A percentile compares a stretch with the other conserved stretches of the same genome.
These are phyloP conservation scores for Astyanax mexicanus DNA, from an alignment of 2,797 vertebrate species.

Conservation along the genomic window DNA sequence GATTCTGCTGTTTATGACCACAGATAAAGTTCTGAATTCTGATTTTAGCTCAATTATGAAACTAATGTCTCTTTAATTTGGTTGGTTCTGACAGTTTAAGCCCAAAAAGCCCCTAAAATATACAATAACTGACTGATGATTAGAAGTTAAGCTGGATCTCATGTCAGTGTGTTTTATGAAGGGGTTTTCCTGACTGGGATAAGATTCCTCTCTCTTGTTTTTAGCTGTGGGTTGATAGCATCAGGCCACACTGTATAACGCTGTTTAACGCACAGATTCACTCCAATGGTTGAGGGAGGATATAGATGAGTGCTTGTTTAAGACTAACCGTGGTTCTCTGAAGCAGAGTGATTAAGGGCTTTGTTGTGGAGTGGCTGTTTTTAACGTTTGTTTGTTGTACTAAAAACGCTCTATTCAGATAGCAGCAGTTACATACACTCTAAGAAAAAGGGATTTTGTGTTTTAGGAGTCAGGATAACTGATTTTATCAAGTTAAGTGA, in stretches of 20 bases:
- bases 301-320: conserved; percentile 27
- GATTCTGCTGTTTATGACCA: too few relatives aligned
- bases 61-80: too few relatives aligned
- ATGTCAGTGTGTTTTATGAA: background rate
- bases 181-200: too few relatives aligned
- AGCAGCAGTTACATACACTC: background rate
- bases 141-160: background rate
- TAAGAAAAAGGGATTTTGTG: too few relatives aligned
- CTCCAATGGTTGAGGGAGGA: background rate
- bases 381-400: background rate
- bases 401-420: too few relatives aligned
- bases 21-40: too few relatives aligned
- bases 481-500: too few relatives aligned
- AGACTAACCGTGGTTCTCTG: background rate
- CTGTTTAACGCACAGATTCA: conserved; percentile 29
- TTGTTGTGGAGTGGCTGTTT: conserved; percentile 12
- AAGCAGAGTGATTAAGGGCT: conserved; percentile 26
- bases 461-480: too few relatives aligned
- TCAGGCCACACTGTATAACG: conserved; percentile 1
- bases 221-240: background rate
- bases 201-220: too few relatives aligned
- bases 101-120: conserved; percentile 25
- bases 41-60: too few relatives aligned
- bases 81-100: background rate
- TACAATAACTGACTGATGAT: background rate